Percentiles rank a stretch among this genome's conserved stretches.
Conservation (phyloP, 1,140 invertebrate genomes). For the Cydia fagiglandana region DNA sequence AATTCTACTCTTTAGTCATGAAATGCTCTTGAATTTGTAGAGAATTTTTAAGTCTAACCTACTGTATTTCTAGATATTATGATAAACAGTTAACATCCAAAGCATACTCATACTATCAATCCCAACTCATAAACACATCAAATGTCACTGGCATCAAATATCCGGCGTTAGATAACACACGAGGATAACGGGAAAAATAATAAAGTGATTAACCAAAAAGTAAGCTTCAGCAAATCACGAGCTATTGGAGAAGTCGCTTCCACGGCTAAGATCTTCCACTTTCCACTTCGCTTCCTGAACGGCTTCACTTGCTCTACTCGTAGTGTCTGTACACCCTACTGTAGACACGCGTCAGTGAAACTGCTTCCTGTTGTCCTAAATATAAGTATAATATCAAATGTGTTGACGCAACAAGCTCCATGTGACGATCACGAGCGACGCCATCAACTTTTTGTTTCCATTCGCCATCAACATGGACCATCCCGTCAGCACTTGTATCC, state of each 20-base stretch:
- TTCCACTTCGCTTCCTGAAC: conserved; percentile 59
- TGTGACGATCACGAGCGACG: conserved; percentile 36
- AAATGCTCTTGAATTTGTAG: conserved; percentile 10
- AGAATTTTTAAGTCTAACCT: not conserved
- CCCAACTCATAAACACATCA: conserved; percentile 28
- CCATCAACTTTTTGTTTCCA: conserved; percentile 40
- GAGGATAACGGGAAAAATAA: conserved; percentile 20
- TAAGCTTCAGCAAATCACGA: conserved; percentile 34
- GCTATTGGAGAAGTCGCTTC: conserved; percentile 45
- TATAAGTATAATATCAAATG: conserved; percentile 18
- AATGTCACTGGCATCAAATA: conserved; percentile 19
- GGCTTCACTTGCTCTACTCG: conserved; percentile 58
- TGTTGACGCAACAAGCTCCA: conserved; percentile 28
- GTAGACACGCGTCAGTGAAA: conserved; percentile 31
- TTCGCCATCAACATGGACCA: conserved; percentile 43
- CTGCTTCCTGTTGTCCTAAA: conserved; percentile 24
- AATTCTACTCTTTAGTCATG: conserved; percentile 3
- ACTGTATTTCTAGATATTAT: conserved; percentile 5
- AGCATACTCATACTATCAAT: conserved; percentile 23
- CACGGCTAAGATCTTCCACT: conserved; percentile 52
- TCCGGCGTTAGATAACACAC: conserved; percentile 6
- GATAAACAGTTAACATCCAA: conserved; percentile 8
- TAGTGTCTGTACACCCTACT: conserved; percentile 20
- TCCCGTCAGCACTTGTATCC: conserved; percentile 43
- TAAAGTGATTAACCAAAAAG: conserved; percentile 29